A percentile compares a stretch with the other conserved stretches of the same genome.
phyloP scores from a whole-genome alignment of 2,888 invertebrate genomes.

The Theretra japonica region DNA sequence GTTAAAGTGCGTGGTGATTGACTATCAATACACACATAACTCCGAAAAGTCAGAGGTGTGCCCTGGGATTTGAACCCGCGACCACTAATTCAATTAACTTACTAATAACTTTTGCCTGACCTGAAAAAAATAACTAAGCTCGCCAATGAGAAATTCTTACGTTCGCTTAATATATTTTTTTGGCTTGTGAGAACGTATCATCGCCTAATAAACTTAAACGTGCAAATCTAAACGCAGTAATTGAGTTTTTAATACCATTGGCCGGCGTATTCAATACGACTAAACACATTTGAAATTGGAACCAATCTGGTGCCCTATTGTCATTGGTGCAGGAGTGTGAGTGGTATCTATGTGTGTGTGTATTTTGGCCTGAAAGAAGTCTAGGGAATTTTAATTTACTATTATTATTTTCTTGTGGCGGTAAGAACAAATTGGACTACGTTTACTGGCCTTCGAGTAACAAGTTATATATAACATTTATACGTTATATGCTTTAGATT shows the following conservation, averaged over 20 bases:
- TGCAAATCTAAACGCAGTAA: conserved; percentile 19
- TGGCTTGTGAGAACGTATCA: conserved; percentile 1
- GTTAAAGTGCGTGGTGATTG: too few relatives aligned
- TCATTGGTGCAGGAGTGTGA: not conserved
- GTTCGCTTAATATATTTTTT: conserved; percentile 5
- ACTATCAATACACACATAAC: too few relatives aligned
- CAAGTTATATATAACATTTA: too few relatives aligned
- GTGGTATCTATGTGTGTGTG: too few relatives aligned
- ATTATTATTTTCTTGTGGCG: too few relatives aligned
- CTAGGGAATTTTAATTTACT: not conserved
- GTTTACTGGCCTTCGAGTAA: too few relatives aligned
- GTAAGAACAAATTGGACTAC: too few relatives aligned
- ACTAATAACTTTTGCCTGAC: not conserved
- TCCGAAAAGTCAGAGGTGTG: too few relatives aligned
- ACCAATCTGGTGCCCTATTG: not conserved
- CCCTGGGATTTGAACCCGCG: too few relatives aligned
- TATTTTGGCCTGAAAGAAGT: not conserved
- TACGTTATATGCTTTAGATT: too few relatives aligned
- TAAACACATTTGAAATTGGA: conserved; percentile 5
- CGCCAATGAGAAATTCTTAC: not conserved
- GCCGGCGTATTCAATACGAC: not conserved
- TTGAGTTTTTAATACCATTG: conserved; percentile 23
- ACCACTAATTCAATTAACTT: too few relatives aligned
- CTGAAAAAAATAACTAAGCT: not conserved
- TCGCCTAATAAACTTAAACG: conserved; percentile 11